These are phyloP conservation scores for Vanessa tameamea DNA, from an alignment of 1,140 invertebrate genomes.

Conservation along the genomic window DNA sequence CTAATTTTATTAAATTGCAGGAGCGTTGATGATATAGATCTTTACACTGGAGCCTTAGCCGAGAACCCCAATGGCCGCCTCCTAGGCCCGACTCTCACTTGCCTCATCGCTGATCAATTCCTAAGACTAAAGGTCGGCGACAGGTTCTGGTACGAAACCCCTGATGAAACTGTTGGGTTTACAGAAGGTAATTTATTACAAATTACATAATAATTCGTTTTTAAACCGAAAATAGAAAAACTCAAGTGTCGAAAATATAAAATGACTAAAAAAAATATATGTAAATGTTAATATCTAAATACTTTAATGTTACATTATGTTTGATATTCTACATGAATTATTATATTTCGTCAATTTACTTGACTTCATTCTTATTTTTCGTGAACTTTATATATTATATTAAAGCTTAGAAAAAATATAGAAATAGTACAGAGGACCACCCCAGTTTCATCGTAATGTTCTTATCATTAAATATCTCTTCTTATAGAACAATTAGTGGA, in stretches of 20 bases:
- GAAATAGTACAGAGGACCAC: too few relatives aligned
- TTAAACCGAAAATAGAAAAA: too few relatives aligned
- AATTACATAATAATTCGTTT: too few relatives aligned
- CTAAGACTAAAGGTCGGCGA: constrained; percentile 89
- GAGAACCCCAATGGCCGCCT: constrained; percentile 87
- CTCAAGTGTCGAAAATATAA: too few relatives aligned
- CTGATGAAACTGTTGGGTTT: constrained; percentile 85
- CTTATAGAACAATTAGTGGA: constrained; percentile 90
- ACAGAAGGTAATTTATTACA: constrained; percentile 81
- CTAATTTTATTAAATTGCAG: constrained; percentile 58
- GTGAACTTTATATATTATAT: too few relatives aligned
- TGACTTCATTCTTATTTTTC: too few relatives aligned
- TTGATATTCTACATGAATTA: too few relatives aligned
- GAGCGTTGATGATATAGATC: constrained; percentile 90
- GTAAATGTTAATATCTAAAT: too few relatives aligned
- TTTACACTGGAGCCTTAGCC: constrained; percentile 92
- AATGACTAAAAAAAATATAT: too few relatives aligned
- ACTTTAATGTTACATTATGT: too few relatives aligned
- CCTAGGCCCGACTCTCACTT: constrained; percentile 92
- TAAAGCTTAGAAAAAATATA: too few relatives aligned
- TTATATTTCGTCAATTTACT: too few relatives aligned
- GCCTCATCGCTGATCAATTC: constrained; percentile 94
- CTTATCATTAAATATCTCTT: neutral
- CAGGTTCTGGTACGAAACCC: constrained; percentile 92
- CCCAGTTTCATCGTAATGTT: neutral